These are phyloP conservation scores for Batillaria attramentaria DNA, from an alignment of 1,140 invertebrate species.

Conservation along the genomic window DNA sequence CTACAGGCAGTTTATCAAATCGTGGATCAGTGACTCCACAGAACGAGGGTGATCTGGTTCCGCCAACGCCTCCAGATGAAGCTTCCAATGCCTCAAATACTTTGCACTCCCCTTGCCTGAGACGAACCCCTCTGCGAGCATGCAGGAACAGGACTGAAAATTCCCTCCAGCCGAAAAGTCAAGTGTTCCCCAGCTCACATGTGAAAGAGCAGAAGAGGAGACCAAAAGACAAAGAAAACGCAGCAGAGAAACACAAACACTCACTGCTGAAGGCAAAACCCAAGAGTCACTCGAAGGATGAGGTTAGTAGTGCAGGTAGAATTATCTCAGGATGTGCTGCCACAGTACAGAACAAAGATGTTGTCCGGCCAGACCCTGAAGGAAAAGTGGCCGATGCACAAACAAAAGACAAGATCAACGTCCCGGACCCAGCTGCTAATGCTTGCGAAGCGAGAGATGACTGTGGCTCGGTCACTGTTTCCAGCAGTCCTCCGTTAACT, in stretches of 20 bases:
- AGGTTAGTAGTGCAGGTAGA: too few relatives aligned
- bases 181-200: background rate
- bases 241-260: background rate
- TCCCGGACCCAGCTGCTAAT: background rate
- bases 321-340: too few relatives aligned
- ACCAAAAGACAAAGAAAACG: background rate
- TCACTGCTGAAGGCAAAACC: background rate
- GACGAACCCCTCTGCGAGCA: slow-evolving; percentile 20
- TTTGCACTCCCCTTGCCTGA: slow-evolving; percentile 8
- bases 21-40: slow-evolving; percentile 22
- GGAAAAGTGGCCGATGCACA: too few relatives aligned
- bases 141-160: background rate
- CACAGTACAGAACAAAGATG: too few relatives aligned
- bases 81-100: background rate
- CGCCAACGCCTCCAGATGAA: slow-evolving; percentile 60
- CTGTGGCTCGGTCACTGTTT: background rate
- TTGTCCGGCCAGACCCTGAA: too few relatives aligned
- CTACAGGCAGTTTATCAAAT: too few relatives aligned
- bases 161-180: background rate
- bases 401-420: background rate
- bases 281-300: too few relatives aligned
- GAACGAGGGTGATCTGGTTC: slow-evolving; percentile 56
- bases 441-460: background rate
- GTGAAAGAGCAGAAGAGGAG: background rate
- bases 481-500: slow-evolving; percentile 39